Base-by-base conservation (phyloP, 2,113 vertebrate genomes). In the Noctilio leporinus region DNA sequence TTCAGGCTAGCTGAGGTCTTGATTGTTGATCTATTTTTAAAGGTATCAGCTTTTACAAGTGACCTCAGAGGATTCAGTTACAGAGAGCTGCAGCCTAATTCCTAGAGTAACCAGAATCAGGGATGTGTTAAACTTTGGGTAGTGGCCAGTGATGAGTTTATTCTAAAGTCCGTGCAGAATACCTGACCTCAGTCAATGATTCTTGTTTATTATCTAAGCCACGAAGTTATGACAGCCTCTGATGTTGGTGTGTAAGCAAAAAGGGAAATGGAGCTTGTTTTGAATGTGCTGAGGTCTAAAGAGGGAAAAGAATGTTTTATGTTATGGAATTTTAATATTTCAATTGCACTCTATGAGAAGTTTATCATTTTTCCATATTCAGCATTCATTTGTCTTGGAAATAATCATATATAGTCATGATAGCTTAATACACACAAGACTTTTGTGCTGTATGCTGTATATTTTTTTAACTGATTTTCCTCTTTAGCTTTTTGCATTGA, bases 271-370 rank as follows among this genome's bases (percentile, higher is more conserved):
- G 9, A 69, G 47, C 17, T 40, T 95, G 86, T 97, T 96, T 97
- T 75, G 97, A 96, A 95, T 47, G 93, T 75, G 89, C 47, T n/a
- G 7, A 95, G 40, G 47, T 47, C 84, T 67, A 89, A 75, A 26
- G n/a, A 45, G 76, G 77, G 86, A 92, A 53, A 28, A 59, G 86
- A 82, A 80, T 59, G 86, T 97, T 97, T 86, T 72, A 53, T 65
- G n/a, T 72, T 80, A 59, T 93, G 89, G 67, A 97, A 97, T 98
- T 96, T 96, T 97, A 98, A 98, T 94, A 96, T 92, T 91, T 93
- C 96, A 97, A 96, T 95, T 97, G 93, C 40, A 76, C 83, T 97
- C 67, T 43, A 53, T 73, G 82, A 77, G 89, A 96, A 84, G 26
- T 70, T 95, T 49, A 9, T 76, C 84, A 97, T 73, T 55, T 24